Base-by-base conservation (phyloP, 2,113 vertebrate species). In the Thinocorus orbignyianus region DNA sequence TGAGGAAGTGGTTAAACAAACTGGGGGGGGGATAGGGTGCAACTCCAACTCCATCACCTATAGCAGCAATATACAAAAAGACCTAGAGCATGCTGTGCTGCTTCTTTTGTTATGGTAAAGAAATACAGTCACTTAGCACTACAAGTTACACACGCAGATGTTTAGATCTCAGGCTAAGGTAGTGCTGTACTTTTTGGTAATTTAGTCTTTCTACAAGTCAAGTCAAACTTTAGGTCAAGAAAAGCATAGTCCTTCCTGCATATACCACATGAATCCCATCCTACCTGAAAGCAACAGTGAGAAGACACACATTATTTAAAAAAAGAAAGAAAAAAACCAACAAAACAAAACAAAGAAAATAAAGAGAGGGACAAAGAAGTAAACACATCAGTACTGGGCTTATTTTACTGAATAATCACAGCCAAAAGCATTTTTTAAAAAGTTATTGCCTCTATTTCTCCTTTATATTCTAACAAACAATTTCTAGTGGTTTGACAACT, bases 1-100 rank as follows among this genome's bases (percentile, higher is more conserved):
- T 44, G 82, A 54, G 91, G 82, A 97, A 87, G 92, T 10, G 61
- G 93, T 79, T 71, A 57, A 81, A 46, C 3, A 1, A 87, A 48
- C 10, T 1, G 2, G 28, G 1, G 1, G 16, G 12, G 7, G 5
- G 24, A 33, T 17, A 23, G 58, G 44, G 20, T 13, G 18, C 58
- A 85, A 77, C 18, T 7, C 33, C 0, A 41, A 49, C 70, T 20
- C 52, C 20, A 39, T 26, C 62, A 33, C 2, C 41, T 20, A n/a
- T 2, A 52, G 44, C 39, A 87, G 30, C 24, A 11, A 16, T 2
- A 6, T 7, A 55, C 48, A 64, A n/a, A 52, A 61, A 22, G 7
- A 52, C 10, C 11, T 1, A 66, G 23, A 72, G 41, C 20, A 35
- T 26, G 5, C 35, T n/a, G 14, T 8, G 16, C 44, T 37, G 35